These are phyloP conservation scores for Pinna nobilis DNA, from an alignment of 1,140 invertebrate genomes.

Conservation along the genomic window DNA sequence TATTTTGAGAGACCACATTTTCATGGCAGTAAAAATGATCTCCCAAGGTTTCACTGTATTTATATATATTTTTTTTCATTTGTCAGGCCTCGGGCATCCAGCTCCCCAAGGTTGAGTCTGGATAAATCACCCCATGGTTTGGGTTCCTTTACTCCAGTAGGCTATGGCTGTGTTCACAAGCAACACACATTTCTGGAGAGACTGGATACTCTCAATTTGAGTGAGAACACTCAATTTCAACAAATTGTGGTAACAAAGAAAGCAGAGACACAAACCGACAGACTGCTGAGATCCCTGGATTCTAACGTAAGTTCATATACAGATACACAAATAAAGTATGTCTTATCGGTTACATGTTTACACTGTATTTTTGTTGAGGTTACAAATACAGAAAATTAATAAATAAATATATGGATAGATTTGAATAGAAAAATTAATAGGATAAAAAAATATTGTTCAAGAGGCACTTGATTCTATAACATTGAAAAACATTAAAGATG, in stretches of 20 bases:
- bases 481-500: too few species aligned
- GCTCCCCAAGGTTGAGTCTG: background rate
- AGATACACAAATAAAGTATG: too few species aligned
- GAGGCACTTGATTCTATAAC: too few species aligned
- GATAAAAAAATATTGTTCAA: too few species aligned
- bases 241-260: conserved; percentile 19
- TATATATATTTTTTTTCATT: background rate
- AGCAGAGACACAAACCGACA: background rate
- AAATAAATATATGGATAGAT: too few species aligned
- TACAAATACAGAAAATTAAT: too few species aligned
- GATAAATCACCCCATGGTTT: conserved; percentile 1
- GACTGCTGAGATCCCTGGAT: background rate
- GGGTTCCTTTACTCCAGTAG: background rate
- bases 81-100: background rate
- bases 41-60: too few species aligned
- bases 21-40: too few species aligned
- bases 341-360: too few species aligned
- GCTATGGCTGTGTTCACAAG: conserved; percentile 38
- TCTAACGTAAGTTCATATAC: conserved; percentile 10
- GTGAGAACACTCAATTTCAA: conserved; percentile 83
- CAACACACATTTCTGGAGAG: conserved; percentile 76
- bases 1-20: too few species aligned
- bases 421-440: too few species aligned
- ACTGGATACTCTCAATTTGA: conserved; percentile 90
- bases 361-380: too few species aligned